Percentiles rank a stretch among this genome's conserved stretches.
Conservation (phyloP, 2,797 vertebrate genomes). For the Characodon lateralis region DNA sequence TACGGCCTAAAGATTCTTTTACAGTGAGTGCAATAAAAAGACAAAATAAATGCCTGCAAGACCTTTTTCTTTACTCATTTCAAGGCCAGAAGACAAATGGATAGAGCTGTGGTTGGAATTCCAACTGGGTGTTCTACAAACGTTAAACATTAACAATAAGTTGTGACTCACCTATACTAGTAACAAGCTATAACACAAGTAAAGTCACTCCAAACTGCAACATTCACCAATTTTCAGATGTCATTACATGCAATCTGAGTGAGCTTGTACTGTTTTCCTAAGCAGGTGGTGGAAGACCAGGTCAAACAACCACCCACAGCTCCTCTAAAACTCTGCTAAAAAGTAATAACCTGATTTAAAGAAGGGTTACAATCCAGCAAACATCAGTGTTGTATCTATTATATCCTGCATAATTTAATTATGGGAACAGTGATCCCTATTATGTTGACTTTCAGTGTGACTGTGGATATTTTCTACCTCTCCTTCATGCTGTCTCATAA, state of each 20-base stretch:
- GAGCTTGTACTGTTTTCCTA: too few species aligned
- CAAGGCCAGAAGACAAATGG: not conserved
- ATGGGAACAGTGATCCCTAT: constrained; percentile 2
- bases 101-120: not conserved
- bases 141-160: not conserved
- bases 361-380: not conserved
- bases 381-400: not conserved
- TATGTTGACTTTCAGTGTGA: constrained; percentile 13
- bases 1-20: not conserved
- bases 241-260: not conserved
- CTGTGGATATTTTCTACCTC: constrained; percentile 20
- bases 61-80: not conserved
- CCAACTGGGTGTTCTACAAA: not conserved
- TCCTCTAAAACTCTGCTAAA: not conserved
- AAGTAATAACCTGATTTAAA: not conserved
- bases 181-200: not conserved
- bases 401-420: constrained; percentile 42
- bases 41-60: not conserved
- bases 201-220: not conserved
- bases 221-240: not conserved
- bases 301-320: not conserved
- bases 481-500: constrained; percentile 26
- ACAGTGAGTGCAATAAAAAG: not conserved
- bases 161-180: not conserved
- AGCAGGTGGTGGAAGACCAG: not conserved